These are phyloP conservation scores for Diacarnus erythraeanus DNA, from an alignment of 37 sponge, comb jelly and placozoan species.

Conservation along the genomic window DNA sequence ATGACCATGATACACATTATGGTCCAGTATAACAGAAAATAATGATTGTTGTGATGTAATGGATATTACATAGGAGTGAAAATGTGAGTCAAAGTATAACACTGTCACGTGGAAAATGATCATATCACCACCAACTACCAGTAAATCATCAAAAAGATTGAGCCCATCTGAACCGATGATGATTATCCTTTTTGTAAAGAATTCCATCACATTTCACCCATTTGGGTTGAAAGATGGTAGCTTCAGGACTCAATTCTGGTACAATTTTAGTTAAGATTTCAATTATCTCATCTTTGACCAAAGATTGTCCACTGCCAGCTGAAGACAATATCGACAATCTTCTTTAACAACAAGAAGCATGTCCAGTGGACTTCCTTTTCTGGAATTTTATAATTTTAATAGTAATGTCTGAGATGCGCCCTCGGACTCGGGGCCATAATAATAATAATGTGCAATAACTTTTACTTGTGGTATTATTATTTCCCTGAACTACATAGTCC, in stretches of 20 bases:
- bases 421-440: too few species aligned
- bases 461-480: too few species aligned
- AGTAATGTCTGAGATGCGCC: slow-evolving; percentile 50
- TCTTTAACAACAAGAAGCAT: slow-evolving; percentile 47
- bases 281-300: background rate
- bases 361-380: slow-evolving; percentile 37
- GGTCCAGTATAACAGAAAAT: background rate
- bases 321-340: slow-evolving; percentile 21
- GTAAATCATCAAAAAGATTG: slow-evolving; percentile 25
- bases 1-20: background rate
- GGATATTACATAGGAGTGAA: slow-evolving; percentile 2
- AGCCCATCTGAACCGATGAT: slow-evolving; percentile 7
- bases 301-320: background rate
- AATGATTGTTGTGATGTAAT: background rate
- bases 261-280: background rate
- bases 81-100: slow-evolving; percentile 5
- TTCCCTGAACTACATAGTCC: too few species aligned
- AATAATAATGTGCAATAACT: too few species aligned
- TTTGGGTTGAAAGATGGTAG: background rate
- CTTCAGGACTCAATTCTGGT: background rate
- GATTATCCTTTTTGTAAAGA: background rate
- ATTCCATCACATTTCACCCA: background rate
- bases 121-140: background rate
- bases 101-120: slow-evolving; percentile 1
- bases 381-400: slow-evolving; percentile 54